Percentiles rank a stretch among this genome's conserved stretches.
These are phyloP conservation scores for Podarcis muralis DNA, from an alignment of 2,113 vertebrate genomes.

Conservation along the genomic window DNA sequence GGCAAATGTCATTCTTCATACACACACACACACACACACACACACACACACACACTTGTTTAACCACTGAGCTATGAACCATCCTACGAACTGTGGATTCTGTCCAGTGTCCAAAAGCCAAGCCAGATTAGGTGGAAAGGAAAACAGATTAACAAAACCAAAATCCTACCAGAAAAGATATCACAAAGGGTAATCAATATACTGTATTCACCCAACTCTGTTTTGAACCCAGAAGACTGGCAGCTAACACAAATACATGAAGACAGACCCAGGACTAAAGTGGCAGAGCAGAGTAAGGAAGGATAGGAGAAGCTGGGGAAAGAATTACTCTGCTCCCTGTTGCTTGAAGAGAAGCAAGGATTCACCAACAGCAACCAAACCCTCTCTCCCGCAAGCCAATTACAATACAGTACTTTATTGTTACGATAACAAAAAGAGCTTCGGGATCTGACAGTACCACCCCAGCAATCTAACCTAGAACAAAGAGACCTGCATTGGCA, in stretches of 20 bases:
- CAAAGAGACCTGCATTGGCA: too few relatives aligned
- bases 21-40: too few relatives aligned
- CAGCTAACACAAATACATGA: neutral
- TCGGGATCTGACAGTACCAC: neutral
- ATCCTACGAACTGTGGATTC: neutral
- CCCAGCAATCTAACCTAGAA: neutral
- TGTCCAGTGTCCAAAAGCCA: neutral
- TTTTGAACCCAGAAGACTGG: neutral
- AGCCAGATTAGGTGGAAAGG: neutral
- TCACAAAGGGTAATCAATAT: neutral
- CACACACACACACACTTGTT: neutral
- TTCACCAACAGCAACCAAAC: neutral
- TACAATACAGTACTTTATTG: neutral
- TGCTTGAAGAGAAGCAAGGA: neutral
- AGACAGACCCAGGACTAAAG: neutral
- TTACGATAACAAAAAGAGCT: neutral
- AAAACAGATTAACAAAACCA: neutral
- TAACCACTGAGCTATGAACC: neutral
- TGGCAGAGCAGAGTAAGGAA: neutral
- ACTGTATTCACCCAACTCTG: neutral
- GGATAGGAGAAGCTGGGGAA: neutral
- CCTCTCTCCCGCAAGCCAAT: neutral
- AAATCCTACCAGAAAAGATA: neutral
- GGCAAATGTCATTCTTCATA: neutral
- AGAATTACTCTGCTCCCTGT: neutral